Evolutionary conservation across 2,113 vertebrate species (phyloP), one percentile per base, ranked within the genome.

Genomic region (Accipiter cooperii): DNA sequence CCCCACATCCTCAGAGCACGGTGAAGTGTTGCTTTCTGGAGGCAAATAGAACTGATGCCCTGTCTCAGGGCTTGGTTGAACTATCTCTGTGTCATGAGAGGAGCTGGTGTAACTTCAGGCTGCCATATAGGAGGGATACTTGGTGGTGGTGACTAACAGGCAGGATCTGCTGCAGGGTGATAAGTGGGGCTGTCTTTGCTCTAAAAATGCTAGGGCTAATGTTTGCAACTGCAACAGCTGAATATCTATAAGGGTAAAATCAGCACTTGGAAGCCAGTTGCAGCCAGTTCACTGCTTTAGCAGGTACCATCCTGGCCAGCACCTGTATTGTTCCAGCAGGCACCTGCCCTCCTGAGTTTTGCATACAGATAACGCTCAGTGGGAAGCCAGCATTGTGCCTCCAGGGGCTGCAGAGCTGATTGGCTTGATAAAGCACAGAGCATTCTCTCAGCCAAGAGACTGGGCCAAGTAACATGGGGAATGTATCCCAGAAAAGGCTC

Each of bases 381-480:
- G 95, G 91, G 95, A 96, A 91, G 93, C 36, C 94, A 80, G 70
- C 65, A 8, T 51, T 89, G 71, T 90, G 94, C 90, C 91, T 93
- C 21, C 36, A 61, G 87, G 97, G 90, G 7, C 54, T 89, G 51
- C 47, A 18, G 57, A 29, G 40, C 91, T 76, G 97, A 98, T 98
- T 80, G 96, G 31, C 94, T 94, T 97, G 97, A 97, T 98, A 98
- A 96, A 94, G 97, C 97, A 97, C 97, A 98, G 95, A 92, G 60
- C 76, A 47, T 89, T 90, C 89, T 66, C 71, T 75, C 86, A 84
- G 75, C 89, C 89, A 64, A 33, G 87, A 57, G 63, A 11, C 66
- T 76, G 69, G 52, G 63, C 58, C 69, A 66, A 89, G 61, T 63
- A 73, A 18, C 58, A 10, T 25, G 46, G 93, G 80, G 69, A 88